phyloP scores from a whole-genome alignment of 2,888 invertebrate genomes.

The Drosophila greeni region DNA sequence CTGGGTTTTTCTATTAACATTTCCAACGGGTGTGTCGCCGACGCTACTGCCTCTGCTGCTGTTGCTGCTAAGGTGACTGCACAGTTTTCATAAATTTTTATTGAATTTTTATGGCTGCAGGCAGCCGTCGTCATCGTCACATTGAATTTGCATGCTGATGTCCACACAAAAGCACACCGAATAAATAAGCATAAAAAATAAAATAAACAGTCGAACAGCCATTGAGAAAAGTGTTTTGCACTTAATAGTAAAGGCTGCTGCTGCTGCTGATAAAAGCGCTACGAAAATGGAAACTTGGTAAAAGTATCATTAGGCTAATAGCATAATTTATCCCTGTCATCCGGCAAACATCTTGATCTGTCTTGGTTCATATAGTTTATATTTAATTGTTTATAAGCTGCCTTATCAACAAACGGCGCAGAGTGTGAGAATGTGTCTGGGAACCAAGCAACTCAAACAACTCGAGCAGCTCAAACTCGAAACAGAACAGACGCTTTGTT shows the following conservation, averaged over 20 bases:
- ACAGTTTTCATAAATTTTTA: constrained; percentile 68
- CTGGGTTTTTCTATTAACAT: constrained; percentile 38
- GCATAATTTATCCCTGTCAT: constrained; percentile 29
- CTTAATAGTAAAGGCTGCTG: constrained; percentile 44
- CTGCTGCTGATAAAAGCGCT: constrained; percentile 24
- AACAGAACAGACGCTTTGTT: constrained; percentile 60
- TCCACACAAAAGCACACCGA: constrained; percentile 37
- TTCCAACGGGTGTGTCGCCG: constrained; percentile 60
- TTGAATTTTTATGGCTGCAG: constrained; percentile 61
- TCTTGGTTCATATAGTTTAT: constrained; percentile 19
- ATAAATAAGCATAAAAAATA: constrained; percentile 37
- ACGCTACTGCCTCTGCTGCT: constrained; percentile 17
- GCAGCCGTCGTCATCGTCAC: constrained; percentile 56
- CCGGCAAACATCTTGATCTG: constrained; percentile 28
- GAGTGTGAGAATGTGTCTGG: constrained; percentile 53
- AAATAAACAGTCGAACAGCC: constrained; percentile 48
- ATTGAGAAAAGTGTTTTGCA: constrained; percentile 60
- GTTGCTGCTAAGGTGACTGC: constrained; percentile 43
- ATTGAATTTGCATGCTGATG: constrained; percentile 52
- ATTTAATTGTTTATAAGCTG: constrained; percentile 48
- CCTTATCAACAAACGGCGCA: constrained; percentile 54
- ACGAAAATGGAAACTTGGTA: constrained; percentile 21
- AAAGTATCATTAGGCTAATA: constrained; percentile 27
- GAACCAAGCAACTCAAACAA: constrained; percentile 37
- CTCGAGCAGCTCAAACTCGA: constrained; percentile 9